Evolutionary conservation across 2,113 vertebrate genomes (phyloP).

Genomic region (Burhinus oedicnemus): DNA sequence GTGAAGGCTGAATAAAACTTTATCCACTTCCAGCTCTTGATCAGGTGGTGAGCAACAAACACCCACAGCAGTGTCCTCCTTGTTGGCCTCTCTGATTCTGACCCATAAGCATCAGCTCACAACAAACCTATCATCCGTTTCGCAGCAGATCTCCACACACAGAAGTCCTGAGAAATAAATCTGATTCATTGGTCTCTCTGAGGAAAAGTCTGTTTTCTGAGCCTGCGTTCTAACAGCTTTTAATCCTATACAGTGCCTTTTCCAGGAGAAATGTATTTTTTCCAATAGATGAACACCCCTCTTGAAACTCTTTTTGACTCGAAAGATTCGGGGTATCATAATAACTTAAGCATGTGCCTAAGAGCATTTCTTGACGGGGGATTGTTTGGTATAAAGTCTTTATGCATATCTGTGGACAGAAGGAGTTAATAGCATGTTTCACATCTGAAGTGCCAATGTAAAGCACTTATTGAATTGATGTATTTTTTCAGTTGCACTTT

Average conservation of each 20-base stretch:
- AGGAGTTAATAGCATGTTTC: neutral
- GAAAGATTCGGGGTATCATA: neutral
- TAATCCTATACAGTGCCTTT: neutral
- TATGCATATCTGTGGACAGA: neutral
- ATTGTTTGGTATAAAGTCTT: neutral
- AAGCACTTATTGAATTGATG: neutral
- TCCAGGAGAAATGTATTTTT: neutral
- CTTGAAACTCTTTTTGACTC: neutral
- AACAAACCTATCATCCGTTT: neutral
- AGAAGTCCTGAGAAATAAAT: neutral
- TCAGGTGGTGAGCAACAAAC: neutral
- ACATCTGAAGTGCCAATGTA: neutral
- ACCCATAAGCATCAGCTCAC: neutral
- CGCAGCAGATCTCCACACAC: accelerated
- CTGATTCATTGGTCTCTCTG: neutral
- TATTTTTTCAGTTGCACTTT: neutral
- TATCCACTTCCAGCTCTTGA: neutral
- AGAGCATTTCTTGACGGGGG: neutral
- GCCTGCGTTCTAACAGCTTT: neutral
- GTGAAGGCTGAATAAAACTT: neutral
- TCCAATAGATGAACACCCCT: neutral
- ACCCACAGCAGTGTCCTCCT: neutral
- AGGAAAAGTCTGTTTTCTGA: neutral
- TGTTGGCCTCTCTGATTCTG: neutral
- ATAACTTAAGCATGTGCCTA: neutral